Evolutionary conservation across 2,113 vertebrate species (phyloP).

Genomic region (Ciconia boyciana): DNA sequence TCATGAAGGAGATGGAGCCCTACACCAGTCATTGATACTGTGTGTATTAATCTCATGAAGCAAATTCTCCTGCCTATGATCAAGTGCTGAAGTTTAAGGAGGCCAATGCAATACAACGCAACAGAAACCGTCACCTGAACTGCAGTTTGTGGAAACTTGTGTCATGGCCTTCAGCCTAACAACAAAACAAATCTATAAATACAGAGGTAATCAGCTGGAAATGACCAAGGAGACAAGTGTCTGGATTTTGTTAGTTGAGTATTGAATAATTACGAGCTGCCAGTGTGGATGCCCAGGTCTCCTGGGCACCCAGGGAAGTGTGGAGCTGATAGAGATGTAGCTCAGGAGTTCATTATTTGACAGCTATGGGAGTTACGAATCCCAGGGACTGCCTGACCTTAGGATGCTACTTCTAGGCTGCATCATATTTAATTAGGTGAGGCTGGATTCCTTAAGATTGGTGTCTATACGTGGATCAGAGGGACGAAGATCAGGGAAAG

Average conservation of each 20-base stretch:
- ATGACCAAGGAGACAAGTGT: neutral
- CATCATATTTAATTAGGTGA: neutral
- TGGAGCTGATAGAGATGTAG: neutral
- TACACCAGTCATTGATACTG: neutral
- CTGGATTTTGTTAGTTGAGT: neutral
- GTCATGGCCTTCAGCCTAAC: neutral
- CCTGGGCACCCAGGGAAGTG: no score
- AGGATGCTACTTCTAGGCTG: neutral
- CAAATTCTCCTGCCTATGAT: neutral
- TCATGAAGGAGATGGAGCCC: neutral
- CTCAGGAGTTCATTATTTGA: neutral
- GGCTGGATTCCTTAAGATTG: neutral
- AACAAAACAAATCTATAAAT: neutral
- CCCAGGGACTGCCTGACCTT: neutral
- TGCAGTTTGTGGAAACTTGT: neutral
- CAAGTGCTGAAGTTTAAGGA: neutral
- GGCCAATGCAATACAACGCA: neutral
- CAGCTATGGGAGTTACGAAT: neutral
- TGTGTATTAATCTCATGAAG: neutral
- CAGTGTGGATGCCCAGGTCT: neutral
- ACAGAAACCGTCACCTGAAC: neutral
- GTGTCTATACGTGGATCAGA: neutral
- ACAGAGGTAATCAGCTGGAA: neutral
- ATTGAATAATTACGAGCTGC: neutral
- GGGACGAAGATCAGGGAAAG: neutral